Evolutionary conservation across 2,113 vertebrate species (phyloP).

Genomic region (Girardinichthys multiradiatus): DNA sequence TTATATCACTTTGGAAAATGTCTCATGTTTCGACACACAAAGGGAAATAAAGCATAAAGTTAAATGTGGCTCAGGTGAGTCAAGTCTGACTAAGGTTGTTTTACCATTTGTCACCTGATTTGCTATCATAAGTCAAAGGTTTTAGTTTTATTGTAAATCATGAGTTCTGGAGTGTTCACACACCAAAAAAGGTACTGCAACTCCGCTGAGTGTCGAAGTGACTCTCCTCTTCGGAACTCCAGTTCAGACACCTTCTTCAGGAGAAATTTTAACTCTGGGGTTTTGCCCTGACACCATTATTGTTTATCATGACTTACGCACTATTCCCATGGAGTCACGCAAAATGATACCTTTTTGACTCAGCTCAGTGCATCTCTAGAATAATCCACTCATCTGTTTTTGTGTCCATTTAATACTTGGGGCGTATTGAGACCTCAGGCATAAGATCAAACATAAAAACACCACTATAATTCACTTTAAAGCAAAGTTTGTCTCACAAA

Average conservation of each 20-base stretch:
- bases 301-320: background rate
- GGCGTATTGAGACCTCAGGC: no score
- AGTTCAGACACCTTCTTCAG: constrained; percentile 32
- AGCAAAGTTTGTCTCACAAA: no score
- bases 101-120: background rate
- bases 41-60: constrained; percentile 14
- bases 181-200: constrained; percentile 49
- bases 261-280: constrained; percentile 5
- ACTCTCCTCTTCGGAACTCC: constrained; percentile 1
- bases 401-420: no score
- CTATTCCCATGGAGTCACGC: no score
- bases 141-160: constrained; percentile 10
- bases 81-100: background rate
- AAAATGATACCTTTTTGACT: no score
- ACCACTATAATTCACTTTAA: no score
- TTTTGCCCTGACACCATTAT: background rate
- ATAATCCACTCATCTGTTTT: no score
- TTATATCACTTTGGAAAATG: background rate
- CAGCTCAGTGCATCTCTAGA: no score
- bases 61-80: constrained; percentile 1
- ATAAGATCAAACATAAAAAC: no score
- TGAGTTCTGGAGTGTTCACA: constrained; percentile 12
- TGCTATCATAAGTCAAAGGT: constrained; percentile 6
- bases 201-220: constrained; percentile 38
- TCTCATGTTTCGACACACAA: background rate